Evolutionary conservation across 2,797 vertebrate genomes (phyloP).

Genomic region (Margarornis squamiger): DNA sequence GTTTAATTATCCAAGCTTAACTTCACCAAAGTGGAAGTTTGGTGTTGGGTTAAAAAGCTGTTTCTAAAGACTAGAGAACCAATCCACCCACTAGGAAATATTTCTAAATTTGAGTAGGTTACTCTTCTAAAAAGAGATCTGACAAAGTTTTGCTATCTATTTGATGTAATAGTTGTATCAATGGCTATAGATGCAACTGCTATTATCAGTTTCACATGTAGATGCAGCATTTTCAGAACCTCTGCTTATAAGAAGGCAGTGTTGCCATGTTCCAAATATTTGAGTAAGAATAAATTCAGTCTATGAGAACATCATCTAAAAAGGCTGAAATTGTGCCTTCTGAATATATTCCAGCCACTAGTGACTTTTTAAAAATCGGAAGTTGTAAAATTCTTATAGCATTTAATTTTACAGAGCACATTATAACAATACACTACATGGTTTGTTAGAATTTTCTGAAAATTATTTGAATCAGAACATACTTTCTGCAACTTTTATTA

Average conservation of each 20-base stretch:
- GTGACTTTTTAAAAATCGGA: not conserved
- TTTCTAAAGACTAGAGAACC: not conserved
- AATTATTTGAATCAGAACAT: not conserved
- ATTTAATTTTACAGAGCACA: not conserved
- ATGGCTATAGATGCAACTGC: not conserved
- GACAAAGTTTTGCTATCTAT: not conserved
- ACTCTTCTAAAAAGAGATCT: not conserved
- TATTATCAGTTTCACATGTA: not conserved
- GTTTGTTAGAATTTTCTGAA: not conserved
- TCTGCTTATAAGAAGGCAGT: accelerated
- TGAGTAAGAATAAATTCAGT: not conserved
- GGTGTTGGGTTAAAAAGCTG: not conserved
- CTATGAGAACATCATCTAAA: not conserved
- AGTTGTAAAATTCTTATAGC: not conserved
- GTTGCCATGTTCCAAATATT: not conserved
- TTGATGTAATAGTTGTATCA: not conserved
- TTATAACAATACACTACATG: not conserved
- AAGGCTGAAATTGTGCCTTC: not conserved
- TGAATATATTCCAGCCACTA: not conserved
- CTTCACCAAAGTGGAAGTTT: not conserved
- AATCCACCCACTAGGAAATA: not conserved
- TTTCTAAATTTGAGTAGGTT: not conserved
- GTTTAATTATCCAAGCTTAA: not conserved
- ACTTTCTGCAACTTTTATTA: not conserved
- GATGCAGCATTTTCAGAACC: not conserved